These are phyloP conservation scores for Apotomis capreana DNA, from an alignment of 2,888 invertebrate species.

Conservation along the genomic window DNA sequence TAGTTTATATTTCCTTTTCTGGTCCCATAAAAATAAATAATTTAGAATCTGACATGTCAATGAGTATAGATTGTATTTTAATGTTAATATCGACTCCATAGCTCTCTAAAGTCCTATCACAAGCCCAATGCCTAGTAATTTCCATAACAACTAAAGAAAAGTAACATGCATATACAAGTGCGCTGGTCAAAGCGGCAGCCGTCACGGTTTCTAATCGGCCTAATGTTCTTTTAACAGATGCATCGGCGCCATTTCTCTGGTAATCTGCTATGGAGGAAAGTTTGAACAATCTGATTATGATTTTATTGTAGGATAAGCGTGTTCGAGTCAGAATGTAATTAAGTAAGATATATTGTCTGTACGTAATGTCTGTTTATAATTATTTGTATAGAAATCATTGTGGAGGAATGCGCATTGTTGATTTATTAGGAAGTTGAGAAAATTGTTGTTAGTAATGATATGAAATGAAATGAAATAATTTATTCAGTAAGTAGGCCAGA, in stretches of 20 bases:
- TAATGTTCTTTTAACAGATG: conserved; percentile 29
- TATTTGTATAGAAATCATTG: background rate
- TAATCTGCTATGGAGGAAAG: conserved; percentile 27
- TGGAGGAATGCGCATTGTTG: background rate
- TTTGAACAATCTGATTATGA: conserved; percentile 25
- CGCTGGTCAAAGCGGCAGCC: conserved; percentile 18
- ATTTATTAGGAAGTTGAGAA: too few species aligned
- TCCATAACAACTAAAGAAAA: conserved; percentile 12
- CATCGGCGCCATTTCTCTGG: conserved; percentile 26
- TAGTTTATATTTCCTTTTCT: too few species aligned
- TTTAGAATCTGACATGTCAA: too few species aligned
- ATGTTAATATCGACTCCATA: too few species aligned
- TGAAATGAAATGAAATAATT: too few species aligned
- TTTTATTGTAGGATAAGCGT: conserved; percentile 18
- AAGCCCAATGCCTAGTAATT: background rate
- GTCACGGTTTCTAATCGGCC: conserved; percentile 30
- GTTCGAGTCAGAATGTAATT: background rate
- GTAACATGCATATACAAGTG: conserved; percentile 3
- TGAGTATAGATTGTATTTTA: too few species aligned
- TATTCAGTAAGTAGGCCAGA: too few species aligned
- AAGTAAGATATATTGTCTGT: conserved; percentile 1
- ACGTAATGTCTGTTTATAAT: background rate
- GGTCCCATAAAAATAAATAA: too few species aligned
- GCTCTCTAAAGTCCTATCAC: too few species aligned
- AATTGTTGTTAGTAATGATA: too few species aligned